Conservation (phyloP, 1,140 invertebrate species). For the Neodiprion fabricii region DNA sequence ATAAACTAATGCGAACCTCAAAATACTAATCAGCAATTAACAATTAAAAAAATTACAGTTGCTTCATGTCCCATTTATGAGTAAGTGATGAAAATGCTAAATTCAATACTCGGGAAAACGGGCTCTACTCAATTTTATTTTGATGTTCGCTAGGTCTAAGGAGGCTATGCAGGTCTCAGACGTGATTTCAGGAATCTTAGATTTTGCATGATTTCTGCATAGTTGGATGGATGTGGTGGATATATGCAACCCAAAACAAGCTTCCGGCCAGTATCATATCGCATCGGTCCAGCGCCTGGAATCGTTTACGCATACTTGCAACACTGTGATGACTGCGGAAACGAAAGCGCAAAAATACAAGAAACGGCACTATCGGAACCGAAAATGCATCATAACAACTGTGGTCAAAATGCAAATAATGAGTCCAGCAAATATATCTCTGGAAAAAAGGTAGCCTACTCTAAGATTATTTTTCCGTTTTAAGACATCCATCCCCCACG, state of each 20-base stretch:
- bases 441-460: neutral
- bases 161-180: slow-evolving; percentile 14
- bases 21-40: slow-evolving; percentile 5
- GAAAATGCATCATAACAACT: slow-evolving; percentile 7
- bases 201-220: slow-evolving; percentile 43
- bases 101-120: neutral
- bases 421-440: slow-evolving; percentile 1
- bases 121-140: slow-evolving; percentile 21
- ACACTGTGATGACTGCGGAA: slow-evolving; percentile 33
- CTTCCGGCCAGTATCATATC: slow-evolving; percentile 41
- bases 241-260: slow-evolving; percentile 54
- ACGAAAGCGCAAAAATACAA: slow-evolving; percentile 39
- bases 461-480: no score
- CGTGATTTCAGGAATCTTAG: slow-evolving; percentile 23
- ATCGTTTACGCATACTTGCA: slow-evolving; percentile 42
- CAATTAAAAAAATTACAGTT: neutral
- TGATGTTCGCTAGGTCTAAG: slow-evolving; percentile 31
- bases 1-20: slow-evolving; percentile 9
- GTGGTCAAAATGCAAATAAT: slow-evolving; percentile 3
- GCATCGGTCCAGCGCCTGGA: slow-evolving; percentile 34
- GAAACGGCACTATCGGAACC: slow-evolving; percentile 30
- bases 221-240: slow-evolving; percentile 49
- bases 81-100: neutral
- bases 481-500: no score
- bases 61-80: neutral